phyloP scores from a whole-genome alignment of 2,113 vertebrate genomes.

The Dipodomys ordii region DNA sequence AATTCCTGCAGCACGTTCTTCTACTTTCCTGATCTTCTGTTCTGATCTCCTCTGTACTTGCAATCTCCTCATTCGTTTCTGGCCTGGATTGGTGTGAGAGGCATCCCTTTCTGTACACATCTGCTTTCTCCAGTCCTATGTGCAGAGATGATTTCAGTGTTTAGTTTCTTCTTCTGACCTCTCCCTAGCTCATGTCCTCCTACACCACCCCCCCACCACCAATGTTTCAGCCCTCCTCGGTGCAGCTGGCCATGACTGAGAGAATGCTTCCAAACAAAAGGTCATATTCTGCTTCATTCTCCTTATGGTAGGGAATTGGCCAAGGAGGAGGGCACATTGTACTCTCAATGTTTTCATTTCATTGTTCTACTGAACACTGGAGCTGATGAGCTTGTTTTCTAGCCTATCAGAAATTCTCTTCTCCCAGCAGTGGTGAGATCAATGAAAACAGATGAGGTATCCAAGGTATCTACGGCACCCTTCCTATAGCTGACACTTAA shows the following conservation, averaged over 20 bases:
- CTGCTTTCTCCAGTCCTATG: background rate
- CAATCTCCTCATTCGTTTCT: background rate
- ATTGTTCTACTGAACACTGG: background rate
- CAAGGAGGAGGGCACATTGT: background rate
- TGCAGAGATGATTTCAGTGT: background rate
- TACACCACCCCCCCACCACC: background rate
- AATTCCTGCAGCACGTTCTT: background rate
- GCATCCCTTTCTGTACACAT: background rate
- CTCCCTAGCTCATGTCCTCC: background rate
- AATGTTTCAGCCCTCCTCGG: background rate
- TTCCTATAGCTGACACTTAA: background rate
- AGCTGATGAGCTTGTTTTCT: slow-evolving; percentile 19
- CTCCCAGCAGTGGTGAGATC: background rate
- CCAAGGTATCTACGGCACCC: background rate
- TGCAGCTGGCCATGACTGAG: background rate
- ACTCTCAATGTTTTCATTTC: background rate
- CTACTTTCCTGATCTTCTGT: background rate
- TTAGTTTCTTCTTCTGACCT: background rate
- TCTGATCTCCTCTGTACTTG: background rate
- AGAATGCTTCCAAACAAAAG: background rate
- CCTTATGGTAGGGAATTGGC: background rate
- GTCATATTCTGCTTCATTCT: slow-evolving; percentile 14
- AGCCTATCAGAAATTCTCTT: background rate
- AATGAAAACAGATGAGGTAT: slow-evolving; percentile 1
- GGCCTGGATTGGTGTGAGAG: background rate